phyloP scores from a whole-genome alignment of 2,113 vertebrate genomes.

The Pundamilia nyererei region DNA sequence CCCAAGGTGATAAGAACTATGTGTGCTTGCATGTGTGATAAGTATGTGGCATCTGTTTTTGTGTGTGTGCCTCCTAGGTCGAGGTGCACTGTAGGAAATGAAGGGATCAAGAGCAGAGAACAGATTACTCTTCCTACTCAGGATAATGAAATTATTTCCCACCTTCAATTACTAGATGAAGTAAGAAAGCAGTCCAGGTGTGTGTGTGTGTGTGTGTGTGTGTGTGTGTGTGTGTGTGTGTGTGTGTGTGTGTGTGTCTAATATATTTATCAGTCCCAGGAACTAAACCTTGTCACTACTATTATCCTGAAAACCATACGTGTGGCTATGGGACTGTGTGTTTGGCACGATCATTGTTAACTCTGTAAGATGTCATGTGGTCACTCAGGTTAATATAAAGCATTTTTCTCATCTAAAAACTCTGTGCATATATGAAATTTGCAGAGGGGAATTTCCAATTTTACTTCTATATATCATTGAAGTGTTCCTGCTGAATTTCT shows the following conservation, averaged over 20 bases:
- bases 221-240: not conserved
- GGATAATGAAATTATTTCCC: conserved; percentile 78
- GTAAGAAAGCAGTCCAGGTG: not conserved
- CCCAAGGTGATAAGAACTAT: conserved; percentile 41
- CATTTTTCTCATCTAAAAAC: not conserved
- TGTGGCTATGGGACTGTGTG: not conserved
- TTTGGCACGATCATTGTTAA: not conserved
- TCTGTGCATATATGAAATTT: not conserved
- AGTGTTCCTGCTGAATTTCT: not conserved
- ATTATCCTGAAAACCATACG: conserved; percentile 19
- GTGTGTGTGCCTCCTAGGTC: conserved; percentile 40
- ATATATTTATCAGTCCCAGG: conserved; percentile 13
- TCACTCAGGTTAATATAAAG: not conserved
- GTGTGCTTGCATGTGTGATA: conserved; percentile 15
- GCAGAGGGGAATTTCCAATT: not conserved
- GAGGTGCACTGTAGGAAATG: conserved; percentile 75
- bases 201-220: not conserved
- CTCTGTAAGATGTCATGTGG: not conserved
- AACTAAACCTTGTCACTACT: not conserved
- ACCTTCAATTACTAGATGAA: conserved; percentile 78
- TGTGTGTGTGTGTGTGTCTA: not conserved
- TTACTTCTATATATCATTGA: not conserved
- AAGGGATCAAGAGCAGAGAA: conserved; percentile 70
- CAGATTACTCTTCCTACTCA: conserved; percentile 66
- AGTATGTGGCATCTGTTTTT: conserved; percentile 2